Conservation (phyloP, 2,797 vertebrate genomes). For the Sebastolobus alascanus region DNA sequence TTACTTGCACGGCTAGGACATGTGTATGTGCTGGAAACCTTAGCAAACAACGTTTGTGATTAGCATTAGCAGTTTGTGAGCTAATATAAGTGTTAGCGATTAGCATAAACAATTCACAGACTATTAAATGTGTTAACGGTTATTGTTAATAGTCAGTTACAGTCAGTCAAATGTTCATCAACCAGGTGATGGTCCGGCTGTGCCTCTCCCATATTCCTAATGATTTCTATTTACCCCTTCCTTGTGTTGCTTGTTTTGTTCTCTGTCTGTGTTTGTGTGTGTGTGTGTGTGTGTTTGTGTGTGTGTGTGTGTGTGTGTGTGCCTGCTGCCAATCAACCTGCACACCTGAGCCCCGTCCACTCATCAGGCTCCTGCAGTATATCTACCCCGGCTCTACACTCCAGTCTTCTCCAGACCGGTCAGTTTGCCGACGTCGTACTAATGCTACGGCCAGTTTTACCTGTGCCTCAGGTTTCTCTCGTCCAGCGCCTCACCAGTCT, state of each 20-base stretch:
- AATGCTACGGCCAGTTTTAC: background rate
- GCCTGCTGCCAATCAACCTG: background rate
- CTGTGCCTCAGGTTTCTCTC: background rate
- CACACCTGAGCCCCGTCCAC: background rate
- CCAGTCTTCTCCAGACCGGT: background rate
- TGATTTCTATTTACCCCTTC: fast-evolving
- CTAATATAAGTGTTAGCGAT: background rate
- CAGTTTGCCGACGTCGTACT: background rate
- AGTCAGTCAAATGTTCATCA: no score
- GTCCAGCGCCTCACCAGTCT: background rate
- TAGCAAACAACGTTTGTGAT: fast-evolving
- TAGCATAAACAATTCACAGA: background rate
- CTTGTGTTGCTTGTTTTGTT: background rate
- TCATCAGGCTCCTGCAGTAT: background rate
- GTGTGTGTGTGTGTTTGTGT: no score
- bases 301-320: no score
- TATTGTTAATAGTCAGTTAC: background rate
- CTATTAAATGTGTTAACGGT: background rate
- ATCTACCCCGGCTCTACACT: background rate
- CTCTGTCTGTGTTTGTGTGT: background rate
- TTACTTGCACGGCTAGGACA: fast-evolving
- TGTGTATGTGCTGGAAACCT: background rate
- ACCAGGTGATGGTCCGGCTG: no score
- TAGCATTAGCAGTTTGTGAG: background rate
- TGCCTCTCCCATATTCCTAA: no score